Evolutionary conservation across 2,888 invertebrate species (phyloP).

Genomic region (Chrysolina americana): DNA sequence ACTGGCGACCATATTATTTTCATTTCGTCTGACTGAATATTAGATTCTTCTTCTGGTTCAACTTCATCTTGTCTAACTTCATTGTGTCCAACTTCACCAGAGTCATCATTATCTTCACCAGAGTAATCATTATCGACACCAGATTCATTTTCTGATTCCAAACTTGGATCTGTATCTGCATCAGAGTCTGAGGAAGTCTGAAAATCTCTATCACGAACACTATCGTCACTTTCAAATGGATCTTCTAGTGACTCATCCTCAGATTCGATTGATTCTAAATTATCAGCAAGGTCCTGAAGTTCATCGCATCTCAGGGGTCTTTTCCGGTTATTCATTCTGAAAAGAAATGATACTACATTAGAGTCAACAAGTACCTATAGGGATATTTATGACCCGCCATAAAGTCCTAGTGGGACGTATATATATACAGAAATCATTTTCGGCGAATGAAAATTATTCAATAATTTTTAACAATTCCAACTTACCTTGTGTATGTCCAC

Average conservation of each 20-base stretch:
- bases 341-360: constrained; percentile 5
- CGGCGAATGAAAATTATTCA: too few species aligned
- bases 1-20: constrained; percentile 19
- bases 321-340: constrained; percentile 12
- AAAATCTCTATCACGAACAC: background rate
- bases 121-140: background rate
- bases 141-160: constrained; percentile 17
- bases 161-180: constrained; percentile 13
- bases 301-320: background rate
- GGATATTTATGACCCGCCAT: constrained; percentile 13
- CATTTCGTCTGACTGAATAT: constrained; percentile 12
- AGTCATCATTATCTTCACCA: background rate
- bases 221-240: background rate
- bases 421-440: too few species aligned
- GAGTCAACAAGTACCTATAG: constrained; percentile 24
- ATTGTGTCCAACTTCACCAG: constrained; percentile 1
- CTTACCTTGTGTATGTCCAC: too few species aligned
- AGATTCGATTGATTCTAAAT: constrained; percentile 14
- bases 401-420: background rate
- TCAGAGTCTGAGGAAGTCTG: background rate
- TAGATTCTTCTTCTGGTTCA: constrained; percentile 7
- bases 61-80: constrained; percentile 8
- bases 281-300: constrained; percentile 10
- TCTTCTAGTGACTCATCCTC: too few species aligned
- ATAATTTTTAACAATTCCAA: too few species aligned